Conservation (phyloP, 2,888 invertebrate species). For the Periphyllus acericola region DNA sequence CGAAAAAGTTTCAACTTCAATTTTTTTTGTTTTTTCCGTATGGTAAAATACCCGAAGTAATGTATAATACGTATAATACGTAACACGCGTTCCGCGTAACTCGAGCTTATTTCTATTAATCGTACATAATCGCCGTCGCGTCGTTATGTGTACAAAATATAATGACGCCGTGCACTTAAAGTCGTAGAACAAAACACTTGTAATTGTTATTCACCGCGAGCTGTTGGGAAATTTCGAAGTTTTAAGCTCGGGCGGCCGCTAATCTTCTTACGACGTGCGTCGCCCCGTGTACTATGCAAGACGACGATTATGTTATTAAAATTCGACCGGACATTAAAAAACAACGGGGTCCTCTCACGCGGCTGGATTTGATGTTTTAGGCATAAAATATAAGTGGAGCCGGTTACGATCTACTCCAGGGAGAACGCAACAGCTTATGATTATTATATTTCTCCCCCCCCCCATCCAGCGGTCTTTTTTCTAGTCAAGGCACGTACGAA, state of each 20-base stretch:
- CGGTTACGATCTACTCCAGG: neutral
- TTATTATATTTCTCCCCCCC: neutral
- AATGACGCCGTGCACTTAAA: neutral
- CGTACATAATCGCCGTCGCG: neutral
- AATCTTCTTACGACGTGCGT: neutral
- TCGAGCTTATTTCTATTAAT: neutral
- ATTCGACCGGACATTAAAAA: neutral
- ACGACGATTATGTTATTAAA: neutral
- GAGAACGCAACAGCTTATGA: neutral
- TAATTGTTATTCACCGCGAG: neutral
- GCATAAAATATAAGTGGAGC: neutral
- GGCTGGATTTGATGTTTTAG: neutral
- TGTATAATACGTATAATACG: neutral
- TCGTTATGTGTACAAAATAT: neutral
- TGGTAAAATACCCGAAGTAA: too few relatives aligned
- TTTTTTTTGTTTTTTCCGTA: too few relatives aligned
- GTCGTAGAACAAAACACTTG: neutral
- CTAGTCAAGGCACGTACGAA: conserved; percentile 21
- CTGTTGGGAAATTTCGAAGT: neutral
- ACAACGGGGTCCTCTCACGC: neutral
- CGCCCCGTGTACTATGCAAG: too few relatives aligned
- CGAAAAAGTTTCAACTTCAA: too few relatives aligned
- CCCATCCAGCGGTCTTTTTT: neutral
- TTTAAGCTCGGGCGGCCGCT: neutral
- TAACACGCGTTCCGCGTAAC: neutral